Percentiles rank a stretch among this genome's conserved stretches.
These are phyloP conservation scores for Acanthochromis polyacanthus DNA, from an alignment of 2,113 vertebrate genomes.

Conservation along the genomic window DNA sequence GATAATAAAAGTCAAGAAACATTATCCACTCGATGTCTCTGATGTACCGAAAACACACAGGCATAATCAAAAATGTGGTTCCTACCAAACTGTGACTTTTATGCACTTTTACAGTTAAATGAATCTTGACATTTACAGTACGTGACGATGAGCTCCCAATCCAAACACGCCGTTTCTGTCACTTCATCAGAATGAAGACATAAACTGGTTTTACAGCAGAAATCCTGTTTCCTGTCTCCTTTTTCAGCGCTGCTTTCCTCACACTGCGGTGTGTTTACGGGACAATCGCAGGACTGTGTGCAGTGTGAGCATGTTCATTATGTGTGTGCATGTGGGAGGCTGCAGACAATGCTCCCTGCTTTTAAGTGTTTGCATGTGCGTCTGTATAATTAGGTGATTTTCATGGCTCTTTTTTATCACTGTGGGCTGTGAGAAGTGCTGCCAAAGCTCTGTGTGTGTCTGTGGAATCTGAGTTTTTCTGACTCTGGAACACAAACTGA, in stretches of 20 bases:
- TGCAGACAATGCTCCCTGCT: constrained; percentile 46
- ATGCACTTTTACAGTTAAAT: too few species aligned
- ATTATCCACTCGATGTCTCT: neutral
- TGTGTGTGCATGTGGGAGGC: constrained; percentile 29
- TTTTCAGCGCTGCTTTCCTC: constrained; percentile 10
- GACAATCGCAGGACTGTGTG: constrained; percentile 11
- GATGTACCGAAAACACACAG: neutral
- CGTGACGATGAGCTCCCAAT: neutral
- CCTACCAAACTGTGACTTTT: too few species aligned
- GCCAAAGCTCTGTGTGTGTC: constrained; percentile 51
- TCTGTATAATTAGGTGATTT: constrained; percentile 68
- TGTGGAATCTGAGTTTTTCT: constrained; percentile 45
- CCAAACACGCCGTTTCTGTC: constrained; percentile 5
- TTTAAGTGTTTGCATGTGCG: constrained; percentile 39
- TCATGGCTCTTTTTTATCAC: constrained; percentile 59
- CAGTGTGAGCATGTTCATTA: neutral
- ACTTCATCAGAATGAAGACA: constrained; percentile 23
- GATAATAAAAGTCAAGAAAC: too few species aligned
- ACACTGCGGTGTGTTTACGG: constrained; percentile 25
- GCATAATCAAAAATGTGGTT: too few species aligned
- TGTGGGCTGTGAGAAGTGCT: constrained; percentile 58
- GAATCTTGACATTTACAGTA: constrained; percentile 20
- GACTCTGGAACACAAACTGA: constrained; percentile 5
- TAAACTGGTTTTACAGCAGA: constrained; percentile 29
- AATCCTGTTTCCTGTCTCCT: constrained; percentile 30